These are phyloP conservation scores for Coreius guichenoti DNA, from an alignment of 2,797 vertebrate genomes.

Conservation along the genomic window DNA sequence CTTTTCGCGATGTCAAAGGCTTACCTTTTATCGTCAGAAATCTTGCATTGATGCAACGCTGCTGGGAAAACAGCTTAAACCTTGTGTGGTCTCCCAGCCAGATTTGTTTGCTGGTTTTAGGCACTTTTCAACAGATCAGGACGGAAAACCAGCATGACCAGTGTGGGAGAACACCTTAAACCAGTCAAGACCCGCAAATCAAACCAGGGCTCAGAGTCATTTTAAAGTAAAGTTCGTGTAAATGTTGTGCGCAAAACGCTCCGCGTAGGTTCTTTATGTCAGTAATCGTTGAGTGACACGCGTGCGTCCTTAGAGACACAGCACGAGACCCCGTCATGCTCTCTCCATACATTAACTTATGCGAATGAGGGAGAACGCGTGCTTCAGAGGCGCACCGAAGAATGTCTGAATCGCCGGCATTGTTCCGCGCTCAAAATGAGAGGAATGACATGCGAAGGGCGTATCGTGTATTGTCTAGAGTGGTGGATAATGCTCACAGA, in stretches of 20 bases:
- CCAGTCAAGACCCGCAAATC: neutral
- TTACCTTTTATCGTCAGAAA: neutral
- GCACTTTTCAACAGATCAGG: neutral
- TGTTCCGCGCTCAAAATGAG: slow-evolving; percentile 41
- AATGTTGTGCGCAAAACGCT: slow-evolving; percentile 7
- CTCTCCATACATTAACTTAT: slow-evolving; percentile 3
- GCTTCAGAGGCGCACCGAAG: slow-evolving; percentile 33
- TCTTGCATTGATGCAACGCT: neutral
- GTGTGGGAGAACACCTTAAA: neutral
- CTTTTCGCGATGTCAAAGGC: neutral
- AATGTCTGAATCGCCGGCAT: slow-evolving; percentile 31
- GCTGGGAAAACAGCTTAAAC: neutral
- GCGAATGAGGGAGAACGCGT: neutral
- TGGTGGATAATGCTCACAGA: slow-evolving; percentile 31
- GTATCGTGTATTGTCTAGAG: slow-evolving; percentile 46
- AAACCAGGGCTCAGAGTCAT: neutral
- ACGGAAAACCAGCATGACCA: neutral
- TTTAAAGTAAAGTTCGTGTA: slow-evolving; percentile 18
- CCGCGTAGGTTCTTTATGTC: neutral
- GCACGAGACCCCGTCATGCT: slow-evolving; percentile 37
- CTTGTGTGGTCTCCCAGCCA: no score
- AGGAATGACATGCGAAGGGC: slow-evolving; percentile 43
- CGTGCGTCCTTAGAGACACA: slow-evolving; percentile 35
- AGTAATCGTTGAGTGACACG: neutral
- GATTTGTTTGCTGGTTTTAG: neutral